These are phyloP conservation scores for Machimus atricapillus DNA, from an alignment of 2,888 invertebrate species.

Conservation along the genomic window DNA sequence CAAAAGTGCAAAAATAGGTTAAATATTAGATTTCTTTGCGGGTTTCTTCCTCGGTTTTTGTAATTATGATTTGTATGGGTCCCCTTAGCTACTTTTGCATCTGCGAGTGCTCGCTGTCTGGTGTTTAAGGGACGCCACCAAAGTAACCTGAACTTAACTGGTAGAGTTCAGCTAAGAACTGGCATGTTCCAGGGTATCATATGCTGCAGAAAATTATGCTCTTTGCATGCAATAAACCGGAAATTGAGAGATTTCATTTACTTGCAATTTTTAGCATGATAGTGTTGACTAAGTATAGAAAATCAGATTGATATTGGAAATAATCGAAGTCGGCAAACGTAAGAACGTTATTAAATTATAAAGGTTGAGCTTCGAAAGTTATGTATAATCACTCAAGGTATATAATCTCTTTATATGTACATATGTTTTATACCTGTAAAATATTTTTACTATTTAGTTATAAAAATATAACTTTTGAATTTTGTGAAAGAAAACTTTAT, in stretches of 20 bases:
- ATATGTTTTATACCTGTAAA: too few species aligned
- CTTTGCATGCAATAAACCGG: background rate
- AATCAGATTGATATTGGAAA: background rate
- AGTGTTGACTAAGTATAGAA: background rate
- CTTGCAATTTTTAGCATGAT: background rate
- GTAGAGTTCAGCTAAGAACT: background rate
- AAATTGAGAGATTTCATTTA: background rate
- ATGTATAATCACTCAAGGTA: too few species aligned
- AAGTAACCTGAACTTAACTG: background rate
- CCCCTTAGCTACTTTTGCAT: background rate
- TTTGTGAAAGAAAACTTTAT: too few species aligned
- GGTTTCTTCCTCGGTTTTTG: constrained; percentile 22
- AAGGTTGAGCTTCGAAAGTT: background rate
- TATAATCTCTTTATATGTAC: too few species aligned
- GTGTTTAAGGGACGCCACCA: background rate
- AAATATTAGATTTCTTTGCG: constrained; percentile 31
- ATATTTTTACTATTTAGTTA: too few species aligned
- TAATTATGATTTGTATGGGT: constrained; percentile 19
- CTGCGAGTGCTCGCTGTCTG: background rate
- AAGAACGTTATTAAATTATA: background rate
- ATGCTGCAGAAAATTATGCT: background rate
- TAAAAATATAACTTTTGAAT: too few species aligned
- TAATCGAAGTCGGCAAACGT: background rate
- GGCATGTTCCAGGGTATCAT: background rate
- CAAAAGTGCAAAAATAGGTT: constrained; percentile 34